A percentile compares a stretch with the other conserved stretches of the same genome.
phyloP scores from a whole-genome alignment of 2,888 invertebrate genomes.

The Chymomyza procnemis region DNA sequence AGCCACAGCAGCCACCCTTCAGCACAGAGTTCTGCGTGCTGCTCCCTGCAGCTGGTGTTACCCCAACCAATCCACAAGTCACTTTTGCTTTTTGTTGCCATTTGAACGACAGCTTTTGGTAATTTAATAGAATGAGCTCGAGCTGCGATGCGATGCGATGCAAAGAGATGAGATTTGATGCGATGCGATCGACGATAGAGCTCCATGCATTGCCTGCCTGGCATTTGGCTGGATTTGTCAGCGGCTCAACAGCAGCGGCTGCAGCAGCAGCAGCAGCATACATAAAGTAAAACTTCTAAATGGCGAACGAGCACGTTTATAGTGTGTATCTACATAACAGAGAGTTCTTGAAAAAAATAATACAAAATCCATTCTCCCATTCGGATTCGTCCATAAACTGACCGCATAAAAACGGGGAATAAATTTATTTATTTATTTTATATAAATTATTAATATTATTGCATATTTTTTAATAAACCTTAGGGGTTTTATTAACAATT shows the following conservation, averaged over 20 bases:
- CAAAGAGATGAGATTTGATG: background rate
- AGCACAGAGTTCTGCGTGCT: conserved; percentile 20
- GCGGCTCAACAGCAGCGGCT: conserved; percentile 34
- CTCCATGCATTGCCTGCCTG: conserved; percentile 12
- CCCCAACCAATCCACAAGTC: background rate
- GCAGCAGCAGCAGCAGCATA: conserved; percentile 31
- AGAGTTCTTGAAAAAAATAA: no score
- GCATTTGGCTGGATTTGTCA: conserved; percentile 41
- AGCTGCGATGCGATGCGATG: conserved; percentile 19
- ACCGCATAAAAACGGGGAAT: no score
- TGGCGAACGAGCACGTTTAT: background rate
- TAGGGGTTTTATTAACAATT: no score
- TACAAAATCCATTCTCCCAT: no score
- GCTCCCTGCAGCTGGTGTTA: conserved; percentile 18
- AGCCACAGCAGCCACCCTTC: conserved; percentile 18
- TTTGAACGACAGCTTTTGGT: conserved; percentile 67
- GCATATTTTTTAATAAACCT: no score
- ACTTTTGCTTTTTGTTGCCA: conserved; percentile 21
- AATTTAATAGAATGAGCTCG: conserved; percentile 69
- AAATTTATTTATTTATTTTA: no score
- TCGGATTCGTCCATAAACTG: no score
- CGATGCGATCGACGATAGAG: conserved; percentile 24
- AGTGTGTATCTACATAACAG: no score
- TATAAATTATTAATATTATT: no score
- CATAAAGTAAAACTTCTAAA: background rate